Conservation (phyloP, 2,797 vertebrate species). For the Aerospiza tachiro region DNA sequence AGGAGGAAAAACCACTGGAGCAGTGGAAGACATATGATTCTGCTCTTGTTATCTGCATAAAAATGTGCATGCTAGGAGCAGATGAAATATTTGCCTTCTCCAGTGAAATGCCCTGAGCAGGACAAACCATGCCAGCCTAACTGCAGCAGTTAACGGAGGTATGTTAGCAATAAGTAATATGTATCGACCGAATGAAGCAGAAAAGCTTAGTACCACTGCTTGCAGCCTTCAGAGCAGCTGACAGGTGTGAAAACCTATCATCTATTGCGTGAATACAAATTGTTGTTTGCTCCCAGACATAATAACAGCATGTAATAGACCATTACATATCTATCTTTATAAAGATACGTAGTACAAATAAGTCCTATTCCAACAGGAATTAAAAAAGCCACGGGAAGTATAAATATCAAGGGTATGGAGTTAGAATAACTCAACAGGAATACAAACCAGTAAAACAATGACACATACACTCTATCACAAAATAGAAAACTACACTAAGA, state of each 20-base stretch:
- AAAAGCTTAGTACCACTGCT: background rate
- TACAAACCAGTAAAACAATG: background rate
- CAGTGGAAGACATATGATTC: background rate
- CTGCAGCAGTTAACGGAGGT: background rate
- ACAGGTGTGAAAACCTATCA: background rate
- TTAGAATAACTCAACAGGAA: background rate
- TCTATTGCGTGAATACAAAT: background rate
- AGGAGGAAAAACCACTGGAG: background rate
- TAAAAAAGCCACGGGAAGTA: background rate
- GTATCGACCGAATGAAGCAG: background rate
- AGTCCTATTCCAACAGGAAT: background rate
- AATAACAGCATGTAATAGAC: background rate
- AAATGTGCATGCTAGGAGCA: background rate
- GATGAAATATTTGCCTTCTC: background rate
- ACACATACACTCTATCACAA: background rate
- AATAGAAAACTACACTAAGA: background rate
- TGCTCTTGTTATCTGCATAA: background rate
- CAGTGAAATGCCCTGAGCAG: background rate
- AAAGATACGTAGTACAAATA: background rate
- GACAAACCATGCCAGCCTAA: background rate
- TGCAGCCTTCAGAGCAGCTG: background rate
- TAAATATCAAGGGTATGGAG: background rate
- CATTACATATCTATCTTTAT: background rate
- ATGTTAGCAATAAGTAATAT: background rate
- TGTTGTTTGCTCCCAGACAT: background rate